Conservation (phyloP, 2,113 vertebrate genomes). For the Naja naja region DNA sequence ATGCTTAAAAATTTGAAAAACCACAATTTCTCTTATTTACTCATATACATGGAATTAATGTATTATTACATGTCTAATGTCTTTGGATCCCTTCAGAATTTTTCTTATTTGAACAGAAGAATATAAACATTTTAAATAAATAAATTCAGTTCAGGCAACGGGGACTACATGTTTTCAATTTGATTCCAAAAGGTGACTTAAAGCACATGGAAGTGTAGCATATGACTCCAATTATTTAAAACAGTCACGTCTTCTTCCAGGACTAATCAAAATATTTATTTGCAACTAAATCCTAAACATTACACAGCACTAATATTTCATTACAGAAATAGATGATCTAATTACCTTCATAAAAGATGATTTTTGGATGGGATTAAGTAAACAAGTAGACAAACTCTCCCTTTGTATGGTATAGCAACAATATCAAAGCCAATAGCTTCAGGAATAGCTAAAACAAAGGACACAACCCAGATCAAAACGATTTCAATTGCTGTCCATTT, state of each 20-base stretch:
- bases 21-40: neutral
- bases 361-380: slow-evolving; percentile 83
- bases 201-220: neutral
- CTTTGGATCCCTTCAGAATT: neutral
- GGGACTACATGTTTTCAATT: neutral
- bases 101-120: neutral
- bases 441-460: slow-evolving; percentile 83
- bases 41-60: neutral
- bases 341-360: slow-evolving; percentile 87
- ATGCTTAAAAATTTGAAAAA: neutral
- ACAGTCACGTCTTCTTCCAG: neutral
- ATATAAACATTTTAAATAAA: neutral
- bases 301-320: neutral
- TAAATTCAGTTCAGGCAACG: neutral
- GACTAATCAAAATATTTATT: neutral
- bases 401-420: slow-evolving; percentile 82
- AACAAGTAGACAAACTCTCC: slow-evolving; percentile 76
- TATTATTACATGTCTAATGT: neutral
- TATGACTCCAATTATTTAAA: neutral
- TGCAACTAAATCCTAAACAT: neutral
- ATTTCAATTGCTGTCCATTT: slow-evolving; percentile 87
- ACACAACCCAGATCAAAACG: slow-evolving; percentile 86
- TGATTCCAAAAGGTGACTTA: neutral
- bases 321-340: rapidly evolving
- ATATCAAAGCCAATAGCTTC: slow-evolving; percentile 89